Conservation (phyloP, 2,113 vertebrate genomes). For the Tachysurus vachellii region DNA sequence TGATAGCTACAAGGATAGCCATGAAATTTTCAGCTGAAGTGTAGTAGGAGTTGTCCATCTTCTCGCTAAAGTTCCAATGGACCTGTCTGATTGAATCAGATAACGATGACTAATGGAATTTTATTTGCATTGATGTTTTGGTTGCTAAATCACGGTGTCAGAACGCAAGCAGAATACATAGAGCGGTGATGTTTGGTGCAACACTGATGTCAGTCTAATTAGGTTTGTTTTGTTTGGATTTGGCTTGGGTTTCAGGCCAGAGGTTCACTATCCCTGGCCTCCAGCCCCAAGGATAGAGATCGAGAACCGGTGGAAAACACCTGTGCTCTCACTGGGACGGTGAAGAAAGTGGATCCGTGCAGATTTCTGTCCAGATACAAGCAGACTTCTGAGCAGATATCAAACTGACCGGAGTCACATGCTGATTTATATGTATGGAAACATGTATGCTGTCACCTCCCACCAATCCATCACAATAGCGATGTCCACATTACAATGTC, state of each 20-base stretch:
- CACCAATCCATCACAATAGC: neutral
- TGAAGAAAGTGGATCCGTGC: neutral
- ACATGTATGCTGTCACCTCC: neutral
- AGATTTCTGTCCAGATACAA: neutral
- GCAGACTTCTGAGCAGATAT: neutral
- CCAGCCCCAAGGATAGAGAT: neutral
- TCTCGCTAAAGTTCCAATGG: neutral
- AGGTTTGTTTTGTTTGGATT: slow-evolving; percentile 17
- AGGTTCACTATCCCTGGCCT: neutral
- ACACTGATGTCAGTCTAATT: neutral
- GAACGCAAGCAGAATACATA: neutral
- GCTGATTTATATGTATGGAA: slow-evolving; percentile 14
- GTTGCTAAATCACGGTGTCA: neutral
- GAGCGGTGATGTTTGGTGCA: neutral
- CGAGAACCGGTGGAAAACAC: slow-evolving; percentile 3
- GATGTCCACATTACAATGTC: neutral
- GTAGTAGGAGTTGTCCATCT: neutral
- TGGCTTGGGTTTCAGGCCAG: neutral
- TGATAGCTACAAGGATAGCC: slow-evolving; percentile 7
- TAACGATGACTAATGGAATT: neutral
- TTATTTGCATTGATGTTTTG: neutral
- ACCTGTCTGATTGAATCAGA: slow-evolving; percentile 11
- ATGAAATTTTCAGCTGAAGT: slow-evolving; percentile 1
- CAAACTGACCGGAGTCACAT: neutral
- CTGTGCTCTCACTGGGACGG: slow-evolving; percentile 14